Percentiles rank a stretch among this genome's conserved stretches.
Conservation (phyloP, 2,797 vertebrate species). For the Lutjanus argentimaculatus region DNA sequence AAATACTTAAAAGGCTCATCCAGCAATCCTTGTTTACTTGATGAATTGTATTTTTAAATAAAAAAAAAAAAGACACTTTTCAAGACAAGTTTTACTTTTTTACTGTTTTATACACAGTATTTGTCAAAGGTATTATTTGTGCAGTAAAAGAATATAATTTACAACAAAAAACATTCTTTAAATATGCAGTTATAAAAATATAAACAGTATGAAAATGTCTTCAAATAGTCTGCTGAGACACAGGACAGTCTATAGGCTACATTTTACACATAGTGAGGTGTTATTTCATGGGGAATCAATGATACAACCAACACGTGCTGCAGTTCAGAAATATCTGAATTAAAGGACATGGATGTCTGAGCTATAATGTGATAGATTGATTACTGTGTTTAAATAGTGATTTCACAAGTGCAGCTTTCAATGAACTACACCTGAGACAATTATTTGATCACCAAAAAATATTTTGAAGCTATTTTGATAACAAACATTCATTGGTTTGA, state of each 20-base stretch:
- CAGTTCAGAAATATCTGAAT: neutral
- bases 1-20: constrained; percentile 40
- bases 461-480: neutral
- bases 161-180: constrained; percentile 54
- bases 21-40: constrained; percentile 26
- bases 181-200: constrained; percentile 73
- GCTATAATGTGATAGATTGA: neutral
- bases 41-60: constrained; percentile 48
- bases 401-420: neutral
- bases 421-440: neutral
- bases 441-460: neutral
- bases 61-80: constrained; percentile 43
- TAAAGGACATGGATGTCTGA: neutral
- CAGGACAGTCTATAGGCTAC: constrained; percentile 22
- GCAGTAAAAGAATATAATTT: constrained; percentile 62
- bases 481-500: neutral
- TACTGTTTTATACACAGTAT: constrained; percentile 34
- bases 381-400: neutral
- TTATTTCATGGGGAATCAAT: constrained; percentile 3
- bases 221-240: constrained; percentile 25
- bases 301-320: neutral
- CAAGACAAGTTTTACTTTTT: constrained; percentile 21
- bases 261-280: constrained; percentile 11
- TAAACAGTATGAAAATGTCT: constrained; percentile 50
- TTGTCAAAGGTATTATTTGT: constrained; percentile 22